Evolutionary conservation across 1,140 invertebrate species (phyloP).

Genomic region (Drosophila melanica): DNA sequence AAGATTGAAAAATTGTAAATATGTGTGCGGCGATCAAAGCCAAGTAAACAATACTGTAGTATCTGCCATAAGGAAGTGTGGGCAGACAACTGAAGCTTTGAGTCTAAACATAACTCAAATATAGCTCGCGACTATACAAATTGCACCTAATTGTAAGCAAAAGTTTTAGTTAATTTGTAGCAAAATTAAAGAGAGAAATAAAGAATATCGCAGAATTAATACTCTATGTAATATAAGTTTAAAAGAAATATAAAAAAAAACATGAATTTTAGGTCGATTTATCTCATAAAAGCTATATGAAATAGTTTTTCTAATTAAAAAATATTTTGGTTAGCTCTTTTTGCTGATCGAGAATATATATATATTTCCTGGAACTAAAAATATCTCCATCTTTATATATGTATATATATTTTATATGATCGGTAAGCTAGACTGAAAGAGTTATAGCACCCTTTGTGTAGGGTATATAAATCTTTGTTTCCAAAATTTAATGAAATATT

Average conservation of each 20-base stretch:
- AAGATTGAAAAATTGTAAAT: slow-evolving; percentile 30
- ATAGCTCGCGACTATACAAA: not conserved
- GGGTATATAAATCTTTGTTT: not conserved
- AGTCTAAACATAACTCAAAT: slow-evolving; percentile 19
- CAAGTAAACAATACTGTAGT: not conserved
- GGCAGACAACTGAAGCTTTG: slow-evolving; percentile 3
- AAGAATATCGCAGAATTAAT: not conserved
- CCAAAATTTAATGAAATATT: slow-evolving; percentile 14
- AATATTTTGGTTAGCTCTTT: too few species aligned
- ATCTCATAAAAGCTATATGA: too few species aligned
- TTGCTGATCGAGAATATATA: too few species aligned
- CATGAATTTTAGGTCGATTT: too few species aligned
- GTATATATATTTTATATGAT: too few species aligned
- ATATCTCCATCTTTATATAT: too few species aligned
- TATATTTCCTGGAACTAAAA: too few species aligned
- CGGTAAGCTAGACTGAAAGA: too few species aligned
- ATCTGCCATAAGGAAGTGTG: slow-evolving; percentile 16
- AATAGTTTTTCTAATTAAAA: too few species aligned
- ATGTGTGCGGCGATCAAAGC: slow-evolving; percentile 7
- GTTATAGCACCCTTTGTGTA: not conserved
- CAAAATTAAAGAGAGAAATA: not conserved
- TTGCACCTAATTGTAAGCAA: slow-evolving; percentile 30
- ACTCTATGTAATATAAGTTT: too few species aligned
- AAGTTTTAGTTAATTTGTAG: slow-evolving; percentile 20
- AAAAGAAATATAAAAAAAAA: too few species aligned